Conservation (phyloP, 2,888 invertebrate species). For the Eurytoma californica region DNA sequence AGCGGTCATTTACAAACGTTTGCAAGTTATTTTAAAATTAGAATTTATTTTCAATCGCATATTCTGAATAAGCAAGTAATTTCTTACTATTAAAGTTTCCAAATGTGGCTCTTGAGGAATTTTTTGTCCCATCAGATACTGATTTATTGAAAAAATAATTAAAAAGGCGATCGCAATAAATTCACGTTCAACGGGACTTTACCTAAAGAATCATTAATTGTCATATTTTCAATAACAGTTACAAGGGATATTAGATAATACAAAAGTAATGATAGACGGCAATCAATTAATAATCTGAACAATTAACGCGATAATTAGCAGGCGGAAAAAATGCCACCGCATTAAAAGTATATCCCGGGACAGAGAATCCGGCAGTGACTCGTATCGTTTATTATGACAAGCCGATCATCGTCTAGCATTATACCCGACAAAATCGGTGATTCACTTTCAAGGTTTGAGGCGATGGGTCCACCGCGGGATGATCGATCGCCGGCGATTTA, state of each 20-base stretch:
- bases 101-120: background rate
- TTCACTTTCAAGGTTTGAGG: slow-evolving; percentile 40
- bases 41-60: background rate
- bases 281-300: slow-evolving; percentile 37
- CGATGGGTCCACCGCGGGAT: slow-evolving; percentile 29
- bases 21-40: background rate
- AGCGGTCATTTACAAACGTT: no score
- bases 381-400: slow-evolving; percentile 55
- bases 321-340: background rate
- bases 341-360: background rate
- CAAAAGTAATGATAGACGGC: slow-evolving; percentile 20
- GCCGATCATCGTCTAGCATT: slow-evolving; percentile 51
- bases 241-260: slow-evolving; percentile 34
- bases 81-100: background rate
- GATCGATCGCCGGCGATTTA: slow-evolving; percentile 56
- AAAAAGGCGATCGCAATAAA: no score
- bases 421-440: slow-evolving; percentile 52
- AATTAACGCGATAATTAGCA: slow-evolving; percentile 50
- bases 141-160: no score
- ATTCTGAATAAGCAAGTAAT: no score
- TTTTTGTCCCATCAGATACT: background rate
- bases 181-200: slow-evolving; percentile 10
- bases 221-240: slow-evolving; percentile 36
- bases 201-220: slow-evolving; percentile 32
- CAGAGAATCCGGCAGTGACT: slow-evolving; percentile 37